phyloP scores from a whole-genome alignment of 1,140 invertebrate genomes.

The Choristoneura fumiferana region DNA sequence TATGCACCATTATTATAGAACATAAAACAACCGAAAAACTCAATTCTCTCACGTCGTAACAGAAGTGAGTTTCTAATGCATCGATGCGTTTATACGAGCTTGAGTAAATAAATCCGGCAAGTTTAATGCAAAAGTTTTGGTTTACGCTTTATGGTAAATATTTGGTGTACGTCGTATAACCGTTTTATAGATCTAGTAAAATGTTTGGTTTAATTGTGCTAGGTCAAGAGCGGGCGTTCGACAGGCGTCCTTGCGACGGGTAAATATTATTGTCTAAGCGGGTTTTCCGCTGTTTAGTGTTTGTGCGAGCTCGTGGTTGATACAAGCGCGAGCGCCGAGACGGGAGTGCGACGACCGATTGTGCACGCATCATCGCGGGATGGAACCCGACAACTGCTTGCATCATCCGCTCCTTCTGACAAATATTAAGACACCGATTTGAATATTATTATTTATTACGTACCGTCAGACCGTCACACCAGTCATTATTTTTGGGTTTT shows the following conservation, averaged over 20 bases:
- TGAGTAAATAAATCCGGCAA: constrained; percentile 71
- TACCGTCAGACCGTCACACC: no score
- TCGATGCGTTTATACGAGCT: constrained; percentile 44
- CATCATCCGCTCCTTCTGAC: no score
- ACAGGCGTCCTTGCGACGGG: constrained; percentile 74
- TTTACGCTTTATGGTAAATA: constrained; percentile 78
- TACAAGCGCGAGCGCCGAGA: constrained; percentile 39
- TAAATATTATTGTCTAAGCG: constrained; percentile 78
- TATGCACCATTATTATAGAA: no score
- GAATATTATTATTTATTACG: no score
- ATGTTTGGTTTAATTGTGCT: constrained; percentile 77
- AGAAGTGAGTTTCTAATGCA: constrained; percentile 34
- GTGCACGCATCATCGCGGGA: no score
- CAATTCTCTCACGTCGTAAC: background rate
- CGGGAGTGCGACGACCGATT: constrained; percentile 38
- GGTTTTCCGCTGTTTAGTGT: constrained; percentile 69
- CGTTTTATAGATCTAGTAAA: constrained; percentile 77
- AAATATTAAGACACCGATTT: no score
- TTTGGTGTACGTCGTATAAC: constrained; percentile 75
- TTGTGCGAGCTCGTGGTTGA: constrained; percentile 57
- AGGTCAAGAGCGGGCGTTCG: constrained; percentile 75
- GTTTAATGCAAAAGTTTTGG: constrained; percentile 77
- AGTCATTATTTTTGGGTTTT: no score
- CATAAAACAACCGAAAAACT: background rate
- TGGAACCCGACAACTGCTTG: no score